phyloP scores from a whole-genome alignment of 2,888 invertebrate genomes.

The Trachelus troglodyta region DNA sequence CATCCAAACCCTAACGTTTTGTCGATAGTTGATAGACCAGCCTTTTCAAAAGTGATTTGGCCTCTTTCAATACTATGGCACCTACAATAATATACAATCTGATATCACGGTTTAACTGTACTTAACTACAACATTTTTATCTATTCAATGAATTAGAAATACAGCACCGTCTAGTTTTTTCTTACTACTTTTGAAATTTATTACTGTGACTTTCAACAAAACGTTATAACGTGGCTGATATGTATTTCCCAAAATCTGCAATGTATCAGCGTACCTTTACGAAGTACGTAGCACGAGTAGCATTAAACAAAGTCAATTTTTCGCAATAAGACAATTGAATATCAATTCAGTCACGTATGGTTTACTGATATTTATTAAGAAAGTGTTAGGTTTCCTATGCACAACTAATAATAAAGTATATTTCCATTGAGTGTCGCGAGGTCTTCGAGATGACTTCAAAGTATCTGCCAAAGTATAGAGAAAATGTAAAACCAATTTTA shows the following conservation, averaged over 20 bases:
- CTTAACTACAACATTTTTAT: neutral
- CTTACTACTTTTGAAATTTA: neutral
- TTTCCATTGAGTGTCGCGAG: neutral
- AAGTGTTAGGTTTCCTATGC: neutral
- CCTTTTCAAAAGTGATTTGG: neutral
- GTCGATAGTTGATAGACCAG: neutral
- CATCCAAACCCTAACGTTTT: neutral
- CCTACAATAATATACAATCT: neutral
- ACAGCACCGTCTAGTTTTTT: neutral
- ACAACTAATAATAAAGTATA: neutral
- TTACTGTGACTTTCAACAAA: neutral
- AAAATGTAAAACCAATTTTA: neutral
- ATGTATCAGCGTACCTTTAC: neutral
- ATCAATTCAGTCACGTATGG: neutral
- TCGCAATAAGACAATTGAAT: neutral
- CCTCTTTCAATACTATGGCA: neutral
- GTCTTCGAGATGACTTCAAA: neutral
- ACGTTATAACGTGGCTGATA: slow-evolving; percentile 10
- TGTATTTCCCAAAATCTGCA: slow-evolving; percentile 12
- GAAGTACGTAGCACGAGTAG: slow-evolving; percentile 16
- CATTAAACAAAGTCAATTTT: slow-evolving; percentile 28
- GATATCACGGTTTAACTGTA: neutral
- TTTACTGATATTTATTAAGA: neutral
- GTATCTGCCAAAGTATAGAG: neutral
- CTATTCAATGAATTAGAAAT: neutral